These are phyloP conservation scores for Danaus melanippus DNA, from an alignment of 1,140 invertebrate genomes.

Conservation along the genomic window DNA sequence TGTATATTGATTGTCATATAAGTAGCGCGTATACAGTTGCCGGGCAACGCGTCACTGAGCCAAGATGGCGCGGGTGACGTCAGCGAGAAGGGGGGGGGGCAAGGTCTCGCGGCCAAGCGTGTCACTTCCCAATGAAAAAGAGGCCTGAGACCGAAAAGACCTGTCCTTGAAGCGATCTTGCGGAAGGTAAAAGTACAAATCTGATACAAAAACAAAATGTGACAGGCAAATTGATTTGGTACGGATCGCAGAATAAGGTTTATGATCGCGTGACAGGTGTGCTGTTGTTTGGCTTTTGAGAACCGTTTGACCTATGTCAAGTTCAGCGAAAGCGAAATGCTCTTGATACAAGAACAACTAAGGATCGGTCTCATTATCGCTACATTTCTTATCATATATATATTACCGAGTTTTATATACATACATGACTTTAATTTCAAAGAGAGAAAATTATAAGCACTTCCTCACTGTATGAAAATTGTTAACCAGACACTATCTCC, in stretches of 20 bases:
- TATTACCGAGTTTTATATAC: too few species aligned
- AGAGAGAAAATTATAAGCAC: too few species aligned
- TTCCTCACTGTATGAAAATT: too few species aligned
- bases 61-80: conserved; percentile 68
- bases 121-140: conserved; percentile 68
- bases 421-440: too few species aligned
- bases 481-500: too few species aligned
- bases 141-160: conserved; percentile 54
- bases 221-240: too few species aligned
- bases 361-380: too few species aligned
- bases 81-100: conserved; percentile 43
- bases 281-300: conserved; percentile 32
- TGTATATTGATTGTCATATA: conserved; percentile 20
- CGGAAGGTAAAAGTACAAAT: conserved; percentile 46
- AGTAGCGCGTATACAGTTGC: conserved; percentile 52
- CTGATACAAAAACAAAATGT: neutral
- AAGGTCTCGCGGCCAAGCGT: conserved; percentile 57
- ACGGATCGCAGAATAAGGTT: conserved; percentile 11
- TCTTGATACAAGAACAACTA: conserved; percentile 3
- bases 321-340: conserved; percentile 55
- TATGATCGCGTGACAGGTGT: conserved; percentile 24
- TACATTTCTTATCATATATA: too few species aligned
- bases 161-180: conserved; percentile 54
- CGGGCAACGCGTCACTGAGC: conserved; percentile 55
- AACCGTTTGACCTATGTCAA: conserved; percentile 50